Base-by-base conservation (phyloP, 2,797 vertebrate species). In the Calcarius lapponicus region DNA sequence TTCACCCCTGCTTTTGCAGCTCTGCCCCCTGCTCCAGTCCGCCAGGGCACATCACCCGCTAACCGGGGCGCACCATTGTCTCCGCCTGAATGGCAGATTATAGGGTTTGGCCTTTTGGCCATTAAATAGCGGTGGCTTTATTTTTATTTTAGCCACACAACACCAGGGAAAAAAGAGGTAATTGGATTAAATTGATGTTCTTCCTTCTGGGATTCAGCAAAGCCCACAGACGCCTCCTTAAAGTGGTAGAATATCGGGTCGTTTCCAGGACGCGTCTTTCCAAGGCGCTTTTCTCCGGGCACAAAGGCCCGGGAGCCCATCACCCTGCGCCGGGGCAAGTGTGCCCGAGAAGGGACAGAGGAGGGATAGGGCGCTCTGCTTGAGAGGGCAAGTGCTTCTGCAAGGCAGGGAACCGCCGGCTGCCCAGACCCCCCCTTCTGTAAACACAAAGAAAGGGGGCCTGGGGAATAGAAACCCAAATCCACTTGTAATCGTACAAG, bases 401-500 rank as follows among this genome's bases (percentile, higher is more conserved):
- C 82, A 47, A 94, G 97, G 93, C 58, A 91, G 90, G 86, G 96
- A 95, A 80, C 92, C 86, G 90, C 93, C 9, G 79, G 29, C 94
- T 86, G 81, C 94, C 76, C 93, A 92, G 97, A 96, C 97, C 98
- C 98, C n/a, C 97, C 98, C 98, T 98, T 97, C 98, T 97, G 97
- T 96, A 97, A 98, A 98, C 98, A 98, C 98, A 98, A 98, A 98
- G 98, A 97, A 98, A 97, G 95, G 97, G 98, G 97, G 98, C 98
- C 97, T 97, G 95, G 99, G 99, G 99, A 99, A 98, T 98, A 98
- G 98, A 98, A 98, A 98, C 98, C 98, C 98, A 99, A 99, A 99
- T 98, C 99, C 99, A 98, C 98, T 98, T 98, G 98, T 99, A 98
- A 98, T 99, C 98, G 98, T 98, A 98, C 98, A 98, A 98, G 98